These are phyloP conservation scores for Dioctria linearis DNA, from an alignment of 2,888 invertebrate species.

Conservation along the genomic window DNA sequence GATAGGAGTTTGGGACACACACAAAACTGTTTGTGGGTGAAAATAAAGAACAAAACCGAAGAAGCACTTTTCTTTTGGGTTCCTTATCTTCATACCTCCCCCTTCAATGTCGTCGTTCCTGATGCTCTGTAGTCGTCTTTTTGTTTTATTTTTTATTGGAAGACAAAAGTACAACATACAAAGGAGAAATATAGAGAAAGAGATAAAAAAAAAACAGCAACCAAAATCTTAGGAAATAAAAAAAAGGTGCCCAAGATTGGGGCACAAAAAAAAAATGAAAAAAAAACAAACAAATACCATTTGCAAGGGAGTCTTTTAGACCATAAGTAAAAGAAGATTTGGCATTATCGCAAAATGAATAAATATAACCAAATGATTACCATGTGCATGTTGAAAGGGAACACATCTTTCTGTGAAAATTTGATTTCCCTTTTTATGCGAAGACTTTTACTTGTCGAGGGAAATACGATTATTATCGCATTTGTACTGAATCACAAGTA, in stretches of 20 bases:
- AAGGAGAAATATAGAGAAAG: too few relatives aligned
- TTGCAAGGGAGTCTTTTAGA: constrained; percentile 24
- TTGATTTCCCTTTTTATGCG: constrained; percentile 39
- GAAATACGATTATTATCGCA: constrained; percentile 37
- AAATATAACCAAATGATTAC: constrained; percentile 49
- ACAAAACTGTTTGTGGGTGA: constrained; percentile 7
- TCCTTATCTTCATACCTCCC: constrained; percentile 37
- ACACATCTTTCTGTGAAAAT: constrained; percentile 1
- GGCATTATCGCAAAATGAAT: constrained; percentile 48
- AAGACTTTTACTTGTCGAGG: constrained; percentile 23
- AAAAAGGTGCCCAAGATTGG: constrained; percentile 21
- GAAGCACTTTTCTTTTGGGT: constrained; percentile 31
- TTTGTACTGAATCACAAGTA: constrained; percentile 12
- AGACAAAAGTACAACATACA: constrained; percentile 7
- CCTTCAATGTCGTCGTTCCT: neutral
- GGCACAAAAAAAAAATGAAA: constrained; percentile 5
- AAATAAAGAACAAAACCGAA: constrained; percentile 29
- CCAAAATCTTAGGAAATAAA: constrained; percentile 26
- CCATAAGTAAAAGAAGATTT: constrained; percentile 48
- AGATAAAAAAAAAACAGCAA: too few relatives aligned
- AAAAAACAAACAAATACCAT: constrained; percentile 7
- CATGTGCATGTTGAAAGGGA: constrained; percentile 28
- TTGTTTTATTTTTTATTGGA: constrained; percentile 45
- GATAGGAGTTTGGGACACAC: constrained; percentile 47
- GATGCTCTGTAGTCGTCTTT: neutral